phyloP scores from a whole-genome alignment of 2,797 vertebrate genomes.

The Eutrigla gurnardus region DNA sequence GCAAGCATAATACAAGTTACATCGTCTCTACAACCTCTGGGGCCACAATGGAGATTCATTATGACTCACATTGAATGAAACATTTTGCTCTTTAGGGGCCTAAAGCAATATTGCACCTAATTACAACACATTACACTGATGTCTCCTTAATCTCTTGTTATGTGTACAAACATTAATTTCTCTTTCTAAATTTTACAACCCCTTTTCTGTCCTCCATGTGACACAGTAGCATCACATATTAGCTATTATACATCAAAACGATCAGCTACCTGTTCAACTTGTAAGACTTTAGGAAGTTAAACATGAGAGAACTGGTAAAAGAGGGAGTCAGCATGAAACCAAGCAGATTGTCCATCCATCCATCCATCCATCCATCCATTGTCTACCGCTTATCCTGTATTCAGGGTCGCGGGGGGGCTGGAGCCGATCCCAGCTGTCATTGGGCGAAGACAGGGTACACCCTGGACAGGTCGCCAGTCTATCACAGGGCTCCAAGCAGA shows the following conservation, averaged over 20 bases:
- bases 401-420: too few species aligned
- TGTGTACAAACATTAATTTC: neutral
- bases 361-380: too few species aligned
- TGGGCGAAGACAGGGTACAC: too few species aligned
- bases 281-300: neutral
- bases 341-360: too few species aligned
- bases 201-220: neutral
- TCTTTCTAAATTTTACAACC: neutral
- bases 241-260: neutral
- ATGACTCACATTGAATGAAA: neutral
- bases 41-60: neutral
- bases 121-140: neutral
- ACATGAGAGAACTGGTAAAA: neutral
- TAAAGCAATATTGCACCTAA: accelerated
- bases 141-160: neutral
- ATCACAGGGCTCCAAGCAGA: neutral
- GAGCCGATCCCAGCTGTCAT: too few species aligned
- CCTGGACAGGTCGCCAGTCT: too few species aligned
- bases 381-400: too few species aligned
- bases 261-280: neutral
- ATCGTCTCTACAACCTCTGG: neutral
- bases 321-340: neutral
- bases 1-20: accelerated
- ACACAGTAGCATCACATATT: neutral
- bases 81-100: neutral